Base-by-base conservation (phyloP, 1,140 invertebrate species). In the Panulirus ornatus region DNA sequence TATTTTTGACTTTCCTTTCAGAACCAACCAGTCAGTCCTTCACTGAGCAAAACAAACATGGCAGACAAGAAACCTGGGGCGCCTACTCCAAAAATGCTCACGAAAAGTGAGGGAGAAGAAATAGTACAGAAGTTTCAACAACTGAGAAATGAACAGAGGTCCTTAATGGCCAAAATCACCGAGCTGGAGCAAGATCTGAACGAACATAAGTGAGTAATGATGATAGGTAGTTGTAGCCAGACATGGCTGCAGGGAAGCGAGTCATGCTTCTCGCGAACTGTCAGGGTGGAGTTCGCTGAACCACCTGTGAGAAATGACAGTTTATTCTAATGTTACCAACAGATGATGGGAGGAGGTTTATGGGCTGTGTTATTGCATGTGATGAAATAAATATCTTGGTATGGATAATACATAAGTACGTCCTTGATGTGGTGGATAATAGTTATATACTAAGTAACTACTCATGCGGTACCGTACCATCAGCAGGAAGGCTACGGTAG, bases 121-220 rank as follows among this genome's bases (percentile, higher is more conserved):
- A 96, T 98, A 92, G 95, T 98, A 91, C 95, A 95, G 76, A 97
- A 96, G 76, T 99, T 99, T 94, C 97, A 99, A 94, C 95, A 95
- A 83, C 94, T 99, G 81, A 95, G 98, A 91, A 96, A 96, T 92
- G 98, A 99, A 93, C 98, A 99, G 94, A 95, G 97, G 92, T 95
- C 95, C 91, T 94, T 98, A 92, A 96, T 96, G 22, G 96, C 95
- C 90, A 99, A 98, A 95, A 95, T 99, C 86, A 96, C 97, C 5
- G 98, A 99, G 95, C 95, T 99, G 92, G 97, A 99, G 95, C 95
- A 97, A 94, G 98, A 99, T 93, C 95, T 98, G 66, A 98, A 97
- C 93, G 98, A 99, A 94, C 98, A 99, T 94, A 98, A 98, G 98
- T 99, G 95, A 95, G 96, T 94, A 90, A 89, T 34, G 34, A 22